Evolutionary conservation across 2,797 vertebrate species (phyloP).

Genomic region (Mallotus villosus): DNA sequence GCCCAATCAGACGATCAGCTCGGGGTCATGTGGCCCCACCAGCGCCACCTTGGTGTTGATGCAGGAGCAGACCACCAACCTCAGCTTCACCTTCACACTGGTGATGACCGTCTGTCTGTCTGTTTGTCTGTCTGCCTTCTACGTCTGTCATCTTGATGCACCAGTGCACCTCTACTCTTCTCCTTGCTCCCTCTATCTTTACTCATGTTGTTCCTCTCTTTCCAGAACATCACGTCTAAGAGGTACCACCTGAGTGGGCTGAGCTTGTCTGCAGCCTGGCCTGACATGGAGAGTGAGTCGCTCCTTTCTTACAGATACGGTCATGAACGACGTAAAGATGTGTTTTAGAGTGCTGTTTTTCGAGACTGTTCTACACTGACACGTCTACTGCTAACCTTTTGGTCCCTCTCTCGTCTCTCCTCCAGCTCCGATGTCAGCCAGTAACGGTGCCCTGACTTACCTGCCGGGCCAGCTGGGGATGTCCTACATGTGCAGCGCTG

Average conservation of each 20-base stretch:
- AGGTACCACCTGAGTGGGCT: conserved; percentile 74
- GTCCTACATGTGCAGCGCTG: conserved; percentile 88
- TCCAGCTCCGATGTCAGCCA: conserved; percentile 56
- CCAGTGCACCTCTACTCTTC: neutral
- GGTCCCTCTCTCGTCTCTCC: neutral
- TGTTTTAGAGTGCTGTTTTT: neutral
- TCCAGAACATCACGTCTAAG: conserved; percentile 71
- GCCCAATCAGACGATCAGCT: conserved; percentile 63
- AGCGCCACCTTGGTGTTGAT: conserved; percentile 70
- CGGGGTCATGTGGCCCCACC: conserved; percentile 74
- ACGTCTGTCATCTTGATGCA: neutral
- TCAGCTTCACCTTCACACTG: conserved; percentile 78
- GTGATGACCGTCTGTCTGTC: conserved; percentile 60
- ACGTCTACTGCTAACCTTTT: neutral
- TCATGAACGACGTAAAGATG: neutral
- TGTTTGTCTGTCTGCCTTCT: neutral
- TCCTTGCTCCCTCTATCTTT: neutral
- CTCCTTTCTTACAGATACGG: neutral
- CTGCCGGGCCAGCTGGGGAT: conserved; percentile 80
- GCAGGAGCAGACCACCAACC: conserved; percentile 56
- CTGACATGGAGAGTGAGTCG: conserved; percentile 67
- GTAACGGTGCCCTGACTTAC: conserved; percentile 78
- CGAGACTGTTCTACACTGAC: neutral
- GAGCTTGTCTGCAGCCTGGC: conserved; percentile 55
- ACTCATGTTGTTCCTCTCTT: conserved; percentile 7